phyloP scores from a whole-genome alignment of 2,888 invertebrate genomes.

The Sminthurides aquaticus region DNA sequence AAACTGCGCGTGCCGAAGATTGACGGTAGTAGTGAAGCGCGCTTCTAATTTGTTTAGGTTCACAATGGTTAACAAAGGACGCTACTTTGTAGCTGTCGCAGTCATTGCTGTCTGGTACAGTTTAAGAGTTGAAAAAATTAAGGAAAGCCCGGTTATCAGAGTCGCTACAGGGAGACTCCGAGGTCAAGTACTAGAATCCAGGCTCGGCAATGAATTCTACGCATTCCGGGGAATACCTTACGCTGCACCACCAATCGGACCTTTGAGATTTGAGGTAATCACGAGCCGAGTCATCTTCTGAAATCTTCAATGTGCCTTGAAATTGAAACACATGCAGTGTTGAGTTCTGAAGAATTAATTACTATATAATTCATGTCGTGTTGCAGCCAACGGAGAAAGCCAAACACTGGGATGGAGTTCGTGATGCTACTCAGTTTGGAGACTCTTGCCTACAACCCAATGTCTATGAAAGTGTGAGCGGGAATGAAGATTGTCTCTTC shows the following conservation, averaged over 20 bases:
- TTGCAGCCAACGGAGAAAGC: neutral
- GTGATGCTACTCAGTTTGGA: neutral
- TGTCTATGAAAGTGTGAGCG: neutral
- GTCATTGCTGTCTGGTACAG: neutral
- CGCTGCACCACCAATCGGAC: neutral
- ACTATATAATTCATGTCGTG: no score
- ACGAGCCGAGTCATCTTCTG: no score
- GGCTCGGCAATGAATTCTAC: neutral
- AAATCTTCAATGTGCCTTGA: no score
- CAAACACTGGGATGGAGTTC: neutral
- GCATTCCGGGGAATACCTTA: slow-evolving; percentile 6
- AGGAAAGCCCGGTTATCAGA: neutral
- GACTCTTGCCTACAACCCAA: neutral
- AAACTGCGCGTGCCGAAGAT: no score
- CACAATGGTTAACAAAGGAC: no score
- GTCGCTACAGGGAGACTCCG: neutral
- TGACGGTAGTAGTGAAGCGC: no score
- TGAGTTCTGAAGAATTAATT: no score
- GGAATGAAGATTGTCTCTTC: slow-evolving; percentile 8
- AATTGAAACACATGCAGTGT: no score
- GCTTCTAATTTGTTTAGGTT: no score
- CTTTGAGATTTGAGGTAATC: slow-evolving; percentile 1
- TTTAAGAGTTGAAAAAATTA: neutral
- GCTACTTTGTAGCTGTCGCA: neutral
- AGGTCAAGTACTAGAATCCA: neutral